These are phyloP conservation scores for Lasioglossum zephyrum DNA, from an alignment of 2,888 invertebrate species.

Conservation along the genomic window DNA sequence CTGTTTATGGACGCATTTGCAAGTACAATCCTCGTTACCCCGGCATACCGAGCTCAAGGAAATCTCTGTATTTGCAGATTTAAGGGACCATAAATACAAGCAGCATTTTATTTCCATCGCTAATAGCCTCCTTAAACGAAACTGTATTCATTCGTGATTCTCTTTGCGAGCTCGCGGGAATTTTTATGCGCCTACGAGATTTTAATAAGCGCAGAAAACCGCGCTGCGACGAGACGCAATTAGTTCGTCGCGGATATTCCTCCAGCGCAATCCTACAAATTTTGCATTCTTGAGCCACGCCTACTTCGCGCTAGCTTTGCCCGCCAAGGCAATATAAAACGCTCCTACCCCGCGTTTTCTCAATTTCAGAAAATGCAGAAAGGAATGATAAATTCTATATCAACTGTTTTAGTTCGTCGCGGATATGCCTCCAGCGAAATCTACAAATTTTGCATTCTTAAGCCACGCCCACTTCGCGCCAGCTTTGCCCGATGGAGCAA, in stretches of 20 bases:
- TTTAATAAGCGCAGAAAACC: background rate
- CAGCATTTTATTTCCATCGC: constrained; percentile 3
- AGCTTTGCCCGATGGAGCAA: background rate
- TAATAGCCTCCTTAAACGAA: background rate
- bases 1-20: background rate
- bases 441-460: too few species aligned
- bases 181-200: background rate
- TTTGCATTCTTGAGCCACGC: background rate
- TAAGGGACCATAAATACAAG: background rate
- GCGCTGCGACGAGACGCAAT: background rate
- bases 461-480: background rate
- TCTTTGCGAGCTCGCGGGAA: background rate
- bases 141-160: background rate
- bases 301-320: background rate
- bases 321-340: background rate
- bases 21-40: background rate
- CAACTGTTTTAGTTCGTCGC: too few species aligned
- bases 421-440: too few species aligned
- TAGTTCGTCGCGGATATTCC: background rate
- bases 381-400: background rate
- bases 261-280: background rate
- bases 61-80: constrained; percentile 11
- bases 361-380: background rate
- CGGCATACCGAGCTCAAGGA: constrained; percentile 1
- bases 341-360: too few species aligned